Evolutionary conservation across 2,113 vertebrate species (phyloP).

Genomic region (Balaeniceps rex): DNA sequence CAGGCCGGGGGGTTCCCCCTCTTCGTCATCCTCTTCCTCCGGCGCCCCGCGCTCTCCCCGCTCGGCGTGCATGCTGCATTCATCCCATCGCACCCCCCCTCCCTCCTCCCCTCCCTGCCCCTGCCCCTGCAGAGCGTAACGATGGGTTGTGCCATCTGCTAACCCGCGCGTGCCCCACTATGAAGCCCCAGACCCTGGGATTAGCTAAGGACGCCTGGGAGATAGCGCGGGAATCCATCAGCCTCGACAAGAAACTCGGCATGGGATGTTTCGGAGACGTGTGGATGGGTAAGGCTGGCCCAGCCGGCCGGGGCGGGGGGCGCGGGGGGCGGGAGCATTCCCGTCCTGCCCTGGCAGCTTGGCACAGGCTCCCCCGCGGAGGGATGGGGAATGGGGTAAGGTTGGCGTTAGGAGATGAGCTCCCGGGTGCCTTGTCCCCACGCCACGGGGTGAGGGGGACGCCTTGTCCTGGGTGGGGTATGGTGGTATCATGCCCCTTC

Average conservation of each 20-base stretch:
- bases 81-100: constrained; percentile 61
- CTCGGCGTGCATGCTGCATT: constrained; percentile 48
- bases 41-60: background rate
- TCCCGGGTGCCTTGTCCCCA: background rate
- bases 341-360: background rate
- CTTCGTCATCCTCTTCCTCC: background rate
- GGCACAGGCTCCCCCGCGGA: background rate
- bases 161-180: constrained; percentile 77
- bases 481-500: background rate
- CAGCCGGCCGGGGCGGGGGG: background rate
- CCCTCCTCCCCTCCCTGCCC: background rate
- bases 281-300: constrained; percentile 87
- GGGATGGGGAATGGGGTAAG: background rate
- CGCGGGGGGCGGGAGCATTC: background rate
- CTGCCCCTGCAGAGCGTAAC: constrained; percentile 74
- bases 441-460: background rate
- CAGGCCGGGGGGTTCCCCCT: background rate
- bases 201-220: constrained; percentile 95
- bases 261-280: constrained; percentile 97
- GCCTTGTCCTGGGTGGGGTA: background rate
- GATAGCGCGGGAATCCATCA: constrained; percentile 81
- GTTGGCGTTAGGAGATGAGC: background rate
- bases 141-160: constrained; percentile 93
- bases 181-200: constrained; percentile 91
- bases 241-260: constrained; percentile 83